A percentile compares a stretch with the other conserved stretches of the same genome.
phyloP scores from a whole-genome alignment of 2,113 vertebrate genomes.

The Brachionichthys hirsutus region DNA sequence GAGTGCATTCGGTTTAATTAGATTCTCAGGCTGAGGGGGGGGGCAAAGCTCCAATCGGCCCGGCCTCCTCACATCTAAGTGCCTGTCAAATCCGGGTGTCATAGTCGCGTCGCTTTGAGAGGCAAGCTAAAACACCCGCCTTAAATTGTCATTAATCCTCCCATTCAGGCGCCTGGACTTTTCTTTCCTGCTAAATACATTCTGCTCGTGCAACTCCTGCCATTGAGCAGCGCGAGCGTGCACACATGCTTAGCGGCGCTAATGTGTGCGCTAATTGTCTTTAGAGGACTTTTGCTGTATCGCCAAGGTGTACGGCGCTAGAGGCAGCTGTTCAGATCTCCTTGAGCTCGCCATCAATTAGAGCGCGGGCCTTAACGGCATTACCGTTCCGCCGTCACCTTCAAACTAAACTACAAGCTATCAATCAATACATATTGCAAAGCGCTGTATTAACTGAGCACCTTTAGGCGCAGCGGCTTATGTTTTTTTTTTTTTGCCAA shows the following conservation, averaged over 20 bases:
- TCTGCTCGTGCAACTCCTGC: conserved; percentile 50
- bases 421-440: conserved; percentile 63
- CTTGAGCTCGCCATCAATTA: conserved; percentile 65
- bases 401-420: conserved; percentile 57
- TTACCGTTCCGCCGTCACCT: conserved; percentile 59
- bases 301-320: conserved; percentile 28
- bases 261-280: conserved; percentile 59
- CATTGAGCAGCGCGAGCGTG: conserved; percentile 34
- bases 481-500: conserved; percentile 39
- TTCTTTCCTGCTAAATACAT: conserved; percentile 35
- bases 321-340: conserved; percentile 58
- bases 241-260: conserved; percentile 41
- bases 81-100: conserved; percentile 42
- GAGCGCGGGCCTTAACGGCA: conserved; percentile 36
- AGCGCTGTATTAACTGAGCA: conserved; percentile 22
- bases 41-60: conserved; percentile 20
- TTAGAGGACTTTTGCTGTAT: conserved; percentile 41
- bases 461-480: conserved; percentile 41
- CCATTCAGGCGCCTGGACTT: conserved; percentile 46
- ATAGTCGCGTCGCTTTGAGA: conserved; percentile 27
- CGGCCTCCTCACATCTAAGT: conserved; percentile 22
- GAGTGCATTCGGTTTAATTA: conserved; percentile 55
- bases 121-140: conserved; percentile 33
- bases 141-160: conserved; percentile 63
- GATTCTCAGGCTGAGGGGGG: conserved; percentile 32